These are phyloP conservation scores for Zingel zingel DNA, from an alignment of 2,113 vertebrate species.

Conservation along the genomic window DNA sequence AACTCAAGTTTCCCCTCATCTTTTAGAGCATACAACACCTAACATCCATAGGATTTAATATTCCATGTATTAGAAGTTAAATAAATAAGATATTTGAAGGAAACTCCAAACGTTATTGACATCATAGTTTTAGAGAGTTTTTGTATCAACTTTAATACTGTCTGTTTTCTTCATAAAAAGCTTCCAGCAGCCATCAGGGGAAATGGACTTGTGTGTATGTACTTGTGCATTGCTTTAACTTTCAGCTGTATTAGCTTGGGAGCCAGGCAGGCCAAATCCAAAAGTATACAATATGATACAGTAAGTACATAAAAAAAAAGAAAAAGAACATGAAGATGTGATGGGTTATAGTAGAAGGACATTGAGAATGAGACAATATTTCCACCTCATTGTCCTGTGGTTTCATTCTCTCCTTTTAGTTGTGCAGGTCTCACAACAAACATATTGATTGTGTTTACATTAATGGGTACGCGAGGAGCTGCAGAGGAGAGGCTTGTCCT, in stretches of 20 bases:
- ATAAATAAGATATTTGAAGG: background rate
- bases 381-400: slow-evolving; percentile 40
- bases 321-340: slow-evolving; percentile 9
- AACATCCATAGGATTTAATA: background rate
- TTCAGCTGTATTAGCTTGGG: background rate
- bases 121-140: background rate
- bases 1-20: too few relatives aligned
- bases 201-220: background rate
- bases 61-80: background rate
- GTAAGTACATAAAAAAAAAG: background rate
- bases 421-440: slow-evolving; percentile 73
- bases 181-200: background rate
- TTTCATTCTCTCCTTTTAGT: slow-evolving; percentile 57
- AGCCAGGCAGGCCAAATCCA: background rate
- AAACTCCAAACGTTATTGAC: background rate
- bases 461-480: slow-evolving; percentile 67
- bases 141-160: background rate
- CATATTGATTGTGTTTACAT: slow-evolving; percentile 84
- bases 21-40: too few relatives aligned
- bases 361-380: slow-evolving; percentile 37
- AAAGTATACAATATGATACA: background rate
- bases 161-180: background rate
- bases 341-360: slow-evolving; percentile 18
- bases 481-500: slow-evolving; percentile 66
- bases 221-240: slow-evolving; percentile 3